Percentiles rank a stretch among this genome's conserved stretches.
phyloP scores from a whole-genome alignment of 2,888 invertebrate genomes.

The Ectobius pallidus region DNA sequence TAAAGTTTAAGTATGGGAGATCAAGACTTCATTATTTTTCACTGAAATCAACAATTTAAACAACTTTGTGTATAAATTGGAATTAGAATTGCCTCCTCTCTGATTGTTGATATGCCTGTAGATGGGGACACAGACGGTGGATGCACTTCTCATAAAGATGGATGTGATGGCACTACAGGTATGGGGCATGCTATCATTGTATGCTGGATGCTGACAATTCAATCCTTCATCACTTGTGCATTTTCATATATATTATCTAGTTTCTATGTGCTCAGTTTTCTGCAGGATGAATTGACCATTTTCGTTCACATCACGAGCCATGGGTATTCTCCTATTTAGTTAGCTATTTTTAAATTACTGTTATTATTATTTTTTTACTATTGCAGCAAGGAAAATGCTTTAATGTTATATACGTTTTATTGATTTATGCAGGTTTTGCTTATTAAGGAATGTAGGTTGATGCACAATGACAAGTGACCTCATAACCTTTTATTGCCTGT shows the following conservation, averaged over 20 bases:
- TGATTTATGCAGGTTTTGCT: background rate
- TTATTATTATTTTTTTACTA: background rate
- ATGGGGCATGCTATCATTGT: slow-evolving; percentile 46
- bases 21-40: no score
- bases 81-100: no score
- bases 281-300: slow-evolving; percentile 14
- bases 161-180: slow-evolving; percentile 93
- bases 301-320: background rate
- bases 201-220: slow-evolving; percentile 14
- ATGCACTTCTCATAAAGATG: slow-evolving; percentile 91
- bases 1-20: no score
- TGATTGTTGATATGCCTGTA: slow-evolving; percentile 43
- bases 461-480: background rate
- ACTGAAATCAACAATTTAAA: no score
- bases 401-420: background rate
- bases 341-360: slow-evolving; percentile 9
- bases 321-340: background rate
- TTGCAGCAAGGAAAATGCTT: slow-evolving; percentile 9
- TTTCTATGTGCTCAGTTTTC: background rate
- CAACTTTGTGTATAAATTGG: no score
- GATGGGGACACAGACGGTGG: slow-evolving; percentile 73
- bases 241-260: background rate
- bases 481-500: background rate
- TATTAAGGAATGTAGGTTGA: background rate
- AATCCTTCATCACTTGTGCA: background rate